These are phyloP conservation scores for Littorina saxatilis DNA, from an alignment of 1,140 invertebrate species.

Conservation along the genomic window DNA sequence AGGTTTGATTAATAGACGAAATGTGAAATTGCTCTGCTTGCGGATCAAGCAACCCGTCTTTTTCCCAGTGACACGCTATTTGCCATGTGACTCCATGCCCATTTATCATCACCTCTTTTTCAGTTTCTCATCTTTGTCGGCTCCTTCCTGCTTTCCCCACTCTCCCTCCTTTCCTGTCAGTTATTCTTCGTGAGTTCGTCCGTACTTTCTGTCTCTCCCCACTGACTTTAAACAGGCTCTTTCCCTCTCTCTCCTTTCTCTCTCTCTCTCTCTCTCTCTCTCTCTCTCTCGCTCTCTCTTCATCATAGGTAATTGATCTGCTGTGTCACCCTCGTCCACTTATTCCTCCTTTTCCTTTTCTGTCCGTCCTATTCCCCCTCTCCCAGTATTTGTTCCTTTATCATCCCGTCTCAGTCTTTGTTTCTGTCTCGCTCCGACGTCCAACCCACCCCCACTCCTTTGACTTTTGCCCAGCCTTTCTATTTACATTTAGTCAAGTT, in stretches of 20 bases:
- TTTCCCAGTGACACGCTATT: constrained; percentile 9
- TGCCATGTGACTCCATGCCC: constrained; percentile 14
- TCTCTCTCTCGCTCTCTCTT: constrained; percentile 8
- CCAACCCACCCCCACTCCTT: no score
- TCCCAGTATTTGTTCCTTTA: background rate
- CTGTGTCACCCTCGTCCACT: constrained; percentile 9
- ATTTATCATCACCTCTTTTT: constrained; percentile 21
- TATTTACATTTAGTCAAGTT: no score
- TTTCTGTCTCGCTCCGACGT: constrained; percentile 11
- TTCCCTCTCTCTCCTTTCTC: background rate
- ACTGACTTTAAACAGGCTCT: background rate
- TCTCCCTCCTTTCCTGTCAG: background rate
- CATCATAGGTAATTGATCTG: no score
- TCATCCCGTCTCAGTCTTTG: background rate
- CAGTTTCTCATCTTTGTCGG: background rate
- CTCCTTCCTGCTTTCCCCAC: background rate
- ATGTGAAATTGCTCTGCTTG: constrained; percentile 17
- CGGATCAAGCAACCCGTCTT: background rate
- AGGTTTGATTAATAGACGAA: background rate
- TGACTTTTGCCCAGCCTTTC: no score
- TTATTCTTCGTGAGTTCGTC: background rate
- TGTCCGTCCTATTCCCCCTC: background rate
- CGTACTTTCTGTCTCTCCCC: background rate
- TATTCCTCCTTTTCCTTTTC: no score
- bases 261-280: background rate